These are phyloP conservation scores for Cyprinodon brontotheroides DNA, from an alignment of 2,113 vertebrate genomes.

Conservation along the genomic window DNA sequence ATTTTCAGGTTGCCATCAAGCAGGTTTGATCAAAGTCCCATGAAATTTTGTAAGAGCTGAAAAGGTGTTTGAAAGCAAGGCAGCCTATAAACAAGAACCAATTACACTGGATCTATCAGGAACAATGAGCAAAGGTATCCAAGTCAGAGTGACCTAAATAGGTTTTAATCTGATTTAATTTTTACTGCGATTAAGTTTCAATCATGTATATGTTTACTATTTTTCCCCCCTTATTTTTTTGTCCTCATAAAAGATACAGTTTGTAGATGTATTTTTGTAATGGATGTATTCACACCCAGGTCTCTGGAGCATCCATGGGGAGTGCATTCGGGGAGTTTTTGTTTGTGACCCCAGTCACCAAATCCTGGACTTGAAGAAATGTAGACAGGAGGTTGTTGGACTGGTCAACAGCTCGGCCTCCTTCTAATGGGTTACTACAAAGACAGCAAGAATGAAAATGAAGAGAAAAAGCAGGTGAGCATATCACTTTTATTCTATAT, in stretches of 20 bases:
- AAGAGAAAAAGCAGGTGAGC: neutral
- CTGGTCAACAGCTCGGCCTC: neutral
- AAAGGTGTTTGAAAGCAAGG: too few relatives aligned
- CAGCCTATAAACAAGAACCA: too few relatives aligned
- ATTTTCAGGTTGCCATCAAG: too few relatives aligned
- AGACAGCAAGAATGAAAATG: neutral
- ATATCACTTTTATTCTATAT: neutral
- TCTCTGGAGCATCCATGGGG: neutral
- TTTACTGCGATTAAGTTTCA: neutral
- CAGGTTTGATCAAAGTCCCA: too few relatives aligned
- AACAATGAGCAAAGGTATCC: too few relatives aligned
- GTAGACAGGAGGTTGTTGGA: neutral
- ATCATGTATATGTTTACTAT: neutral
- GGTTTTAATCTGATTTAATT: too few relatives aligned
- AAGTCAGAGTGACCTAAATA: too few relatives aligned
- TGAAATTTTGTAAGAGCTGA: too few relatives aligned
- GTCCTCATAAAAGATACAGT: neutral
- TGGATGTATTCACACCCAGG: conserved; percentile 33
- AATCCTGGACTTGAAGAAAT: conserved; percentile 27
- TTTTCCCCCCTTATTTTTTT: neutral
- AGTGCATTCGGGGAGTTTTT: neutral
- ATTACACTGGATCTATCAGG: too few relatives aligned
- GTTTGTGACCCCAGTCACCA: neutral
- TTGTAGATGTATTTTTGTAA: neutral
- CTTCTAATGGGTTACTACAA: conserved; percentile 32